phyloP scores from a whole-genome alignment of 2,113 vertebrate genomes.

The Cromileptes altivelis region DNA sequence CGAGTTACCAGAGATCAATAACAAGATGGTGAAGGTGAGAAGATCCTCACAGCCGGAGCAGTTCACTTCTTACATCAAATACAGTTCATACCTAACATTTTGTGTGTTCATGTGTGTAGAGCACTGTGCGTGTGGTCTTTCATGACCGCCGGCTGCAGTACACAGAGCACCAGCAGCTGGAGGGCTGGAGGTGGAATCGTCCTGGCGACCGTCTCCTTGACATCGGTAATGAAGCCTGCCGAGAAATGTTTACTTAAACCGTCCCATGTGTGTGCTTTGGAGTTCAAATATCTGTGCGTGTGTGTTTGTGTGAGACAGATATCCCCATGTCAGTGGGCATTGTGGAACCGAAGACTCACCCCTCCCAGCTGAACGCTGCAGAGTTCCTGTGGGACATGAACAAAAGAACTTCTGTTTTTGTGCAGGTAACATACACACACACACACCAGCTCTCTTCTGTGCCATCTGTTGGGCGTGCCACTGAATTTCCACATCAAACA shows the following conservation, averaged over 20 bases:
- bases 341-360: constrained; percentile 94
- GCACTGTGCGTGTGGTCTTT: constrained; percentile 90
- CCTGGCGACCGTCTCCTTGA: constrained; percentile 97
- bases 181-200: constrained; percentile 98
- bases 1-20: constrained; percentile 92
- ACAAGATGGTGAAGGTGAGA: constrained; percentile 94
- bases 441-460: background rate
- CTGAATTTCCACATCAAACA: constrained; percentile 48
- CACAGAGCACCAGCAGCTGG: constrained; percentile 97
- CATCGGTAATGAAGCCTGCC: constrained; percentile 87
- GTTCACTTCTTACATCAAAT: background rate
- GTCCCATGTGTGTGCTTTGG: constrained; percentile 7
- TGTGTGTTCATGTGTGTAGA: constrained; percentile 65
- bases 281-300: constrained; percentile 38
- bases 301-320: constrained; percentile 82
- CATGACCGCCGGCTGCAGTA: constrained; percentile 98
- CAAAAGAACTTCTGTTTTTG: constrained; percentile 96
- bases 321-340: constrained; percentile 99
- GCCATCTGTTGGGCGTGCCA: constrained; percentile 1
- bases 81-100: constrained; percentile 16
- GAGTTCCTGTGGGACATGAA: constrained; percentile 98
- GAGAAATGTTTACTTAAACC: constrained; percentile 28
- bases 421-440: constrained; percentile 88
- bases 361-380: constrained; percentile 96
- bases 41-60: background rate